Conservation (phyloP, 2,113 vertebrate genomes). For the Sinocyclocheilus rhinocerous region DNA sequence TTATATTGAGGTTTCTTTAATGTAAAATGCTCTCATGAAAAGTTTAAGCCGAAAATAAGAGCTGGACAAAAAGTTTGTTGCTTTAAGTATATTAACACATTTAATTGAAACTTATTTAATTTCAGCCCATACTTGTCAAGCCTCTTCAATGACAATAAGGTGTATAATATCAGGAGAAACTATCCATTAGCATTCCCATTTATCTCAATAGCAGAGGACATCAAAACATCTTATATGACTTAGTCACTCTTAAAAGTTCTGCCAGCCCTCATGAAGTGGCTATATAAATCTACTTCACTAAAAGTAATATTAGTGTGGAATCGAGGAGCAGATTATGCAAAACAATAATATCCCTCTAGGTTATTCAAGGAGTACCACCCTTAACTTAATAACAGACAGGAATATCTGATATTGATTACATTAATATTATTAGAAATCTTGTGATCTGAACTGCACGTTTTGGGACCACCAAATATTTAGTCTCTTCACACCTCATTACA, state of each 20-base stretch:
- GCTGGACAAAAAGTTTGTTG: neutral
- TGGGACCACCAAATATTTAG: neutral
- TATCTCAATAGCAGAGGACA: neutral
- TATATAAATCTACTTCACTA: neutral
- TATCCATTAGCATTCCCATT: neutral
- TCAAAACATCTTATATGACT: neutral
- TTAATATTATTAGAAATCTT: conserved; percentile 2
- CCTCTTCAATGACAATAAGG: neutral
- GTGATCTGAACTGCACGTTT: neutral
- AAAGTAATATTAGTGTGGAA: neutral
- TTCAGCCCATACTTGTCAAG: neutral
- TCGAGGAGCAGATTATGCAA: neutral
- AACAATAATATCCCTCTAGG: neutral
- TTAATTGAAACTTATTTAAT: neutral
- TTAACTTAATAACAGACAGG: neutral
- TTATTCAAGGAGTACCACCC: neutral
- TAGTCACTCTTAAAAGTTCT: neutral
- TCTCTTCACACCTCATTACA: conserved; percentile 25
- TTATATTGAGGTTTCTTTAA: neutral
- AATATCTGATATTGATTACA: neutral
- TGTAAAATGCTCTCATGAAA: neutral
- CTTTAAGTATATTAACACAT: neutral
- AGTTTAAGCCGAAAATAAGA: neutral
- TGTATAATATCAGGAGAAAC: neutral
- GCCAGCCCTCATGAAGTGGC: neutral